These are phyloP conservation scores for Apotomis turbidana DNA, from an alignment of 2,888 invertebrate species.

Conservation along the genomic window DNA sequence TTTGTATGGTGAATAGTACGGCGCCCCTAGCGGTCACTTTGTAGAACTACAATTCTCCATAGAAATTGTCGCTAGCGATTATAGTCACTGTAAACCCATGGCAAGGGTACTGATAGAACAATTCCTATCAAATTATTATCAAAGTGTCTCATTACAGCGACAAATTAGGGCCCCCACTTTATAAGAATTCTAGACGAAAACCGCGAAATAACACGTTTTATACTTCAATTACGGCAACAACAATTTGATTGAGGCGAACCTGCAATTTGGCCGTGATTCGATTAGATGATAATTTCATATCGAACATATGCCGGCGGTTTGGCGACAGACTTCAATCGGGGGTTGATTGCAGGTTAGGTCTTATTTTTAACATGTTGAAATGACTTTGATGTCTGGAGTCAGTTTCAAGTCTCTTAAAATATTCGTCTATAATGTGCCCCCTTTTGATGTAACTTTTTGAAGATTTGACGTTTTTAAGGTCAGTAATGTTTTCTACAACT, in stretches of 20 bases:
- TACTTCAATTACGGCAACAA: constrained; percentile 14
- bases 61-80: too few species aligned
- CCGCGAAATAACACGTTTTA: constrained; percentile 23
- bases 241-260: constrained; percentile 9
- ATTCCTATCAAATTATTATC: background rate
- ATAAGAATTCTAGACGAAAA: background rate
- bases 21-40: too few species aligned
- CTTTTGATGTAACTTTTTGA: too few species aligned
- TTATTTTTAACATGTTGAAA: constrained; percentile 5
- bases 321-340: background rate
- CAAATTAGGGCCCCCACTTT: background rate
- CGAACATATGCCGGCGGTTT: constrained; percentile 24
- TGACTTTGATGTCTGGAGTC: too few species aligned
- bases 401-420: too few species aligned
- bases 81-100: background rate
- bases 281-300: constrained; percentile 29
- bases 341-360: constrained; percentile 13
- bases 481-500: too few species aligned
- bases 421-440: too few species aligned
- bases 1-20: too few species aligned
- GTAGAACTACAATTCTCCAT: too few species aligned
- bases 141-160: background rate
- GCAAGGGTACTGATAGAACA: background rate
- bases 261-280: constrained; percentile 20
- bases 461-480: too few species aligned